phyloP scores from a whole-genome alignment of 2,797 vertebrate genomes.

The Nyctalus aviator region DNA sequence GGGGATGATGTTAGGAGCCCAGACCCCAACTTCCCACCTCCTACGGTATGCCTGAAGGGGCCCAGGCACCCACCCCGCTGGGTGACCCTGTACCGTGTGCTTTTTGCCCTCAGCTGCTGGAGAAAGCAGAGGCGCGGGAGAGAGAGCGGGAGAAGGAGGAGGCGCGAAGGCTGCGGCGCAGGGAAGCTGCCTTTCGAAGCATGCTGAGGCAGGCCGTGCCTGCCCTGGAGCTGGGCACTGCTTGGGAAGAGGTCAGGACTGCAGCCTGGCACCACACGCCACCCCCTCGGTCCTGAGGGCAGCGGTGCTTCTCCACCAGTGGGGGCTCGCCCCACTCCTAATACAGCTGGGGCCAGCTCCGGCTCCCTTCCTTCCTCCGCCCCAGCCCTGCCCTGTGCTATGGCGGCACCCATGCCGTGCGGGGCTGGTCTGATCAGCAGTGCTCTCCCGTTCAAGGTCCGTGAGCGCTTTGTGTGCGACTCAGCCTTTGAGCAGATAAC shows the following conservation, averaged over 20 bases:
- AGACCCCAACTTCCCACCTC: constrained; percentile 23
- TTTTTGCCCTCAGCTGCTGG: constrained; percentile 82
- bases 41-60: not conserved
- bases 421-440: constrained; percentile 77
- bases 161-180: constrained; percentile 86
- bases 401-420: constrained; percentile 62
- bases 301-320: constrained; percentile 72
- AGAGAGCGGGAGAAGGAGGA: constrained; percentile 88
- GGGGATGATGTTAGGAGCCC: constrained; percentile 29
- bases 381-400: constrained; percentile 74
- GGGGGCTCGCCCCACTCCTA: constrained; percentile 70
- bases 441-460: constrained; percentile 84
- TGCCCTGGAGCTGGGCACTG: constrained; percentile 84
- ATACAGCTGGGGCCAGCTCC: constrained; percentile 67
- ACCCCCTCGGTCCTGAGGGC: constrained; percentile 71
- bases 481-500: constrained; percentile 89
- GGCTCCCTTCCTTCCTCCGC: constrained; percentile 73
- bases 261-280: constrained; percentile 60
- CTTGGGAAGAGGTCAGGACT: constrained; percentile 87
- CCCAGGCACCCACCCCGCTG: not conserved
- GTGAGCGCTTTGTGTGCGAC: constrained; percentile 87
- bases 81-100: constrained; percentile 33
- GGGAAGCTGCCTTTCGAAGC: constrained; percentile 88
- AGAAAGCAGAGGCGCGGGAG: constrained; percentile 88
- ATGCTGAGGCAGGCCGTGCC: constrained; percentile 88